These are phyloP conservation scores for Rhincodon typus DNA, from an alignment of 2,797 vertebrate species.

Conservation along the genomic window DNA sequence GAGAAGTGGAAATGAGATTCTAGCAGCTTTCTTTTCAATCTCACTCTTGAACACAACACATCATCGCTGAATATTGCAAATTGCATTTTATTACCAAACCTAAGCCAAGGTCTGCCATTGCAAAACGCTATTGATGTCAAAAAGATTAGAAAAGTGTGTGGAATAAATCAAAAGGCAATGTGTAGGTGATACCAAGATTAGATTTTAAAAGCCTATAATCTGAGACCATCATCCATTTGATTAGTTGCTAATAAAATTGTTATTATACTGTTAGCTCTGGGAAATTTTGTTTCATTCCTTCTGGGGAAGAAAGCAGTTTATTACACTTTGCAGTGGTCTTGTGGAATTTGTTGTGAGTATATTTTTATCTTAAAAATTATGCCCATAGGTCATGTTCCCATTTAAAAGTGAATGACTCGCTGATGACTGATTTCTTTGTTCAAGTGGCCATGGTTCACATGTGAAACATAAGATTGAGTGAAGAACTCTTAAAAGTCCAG, in stretches of 20 bases:
- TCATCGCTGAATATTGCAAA: neutral
- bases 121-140: neutral
- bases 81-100: neutral
- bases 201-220: neutral
- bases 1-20: neutral
- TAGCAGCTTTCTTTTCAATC: neutral
- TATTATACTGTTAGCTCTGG: neutral
- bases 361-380: neutral
- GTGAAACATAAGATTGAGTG: neutral
- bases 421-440: neutral
- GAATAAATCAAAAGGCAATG: neutral
- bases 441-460: neutral
- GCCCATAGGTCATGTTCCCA: neutral
- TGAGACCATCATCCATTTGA: neutral
- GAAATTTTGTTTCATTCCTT: neutral
- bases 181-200: neutral
- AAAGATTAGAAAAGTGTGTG: neutral
- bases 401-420: neutral
- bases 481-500: neutral
- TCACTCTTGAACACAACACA: neutral
- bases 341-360: neutral
- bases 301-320: neutral
- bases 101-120: neutral
- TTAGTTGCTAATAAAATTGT: neutral
- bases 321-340: neutral